Conservation (phyloP, 2,113 vertebrate genomes). For the Chiloscyllium plagiosum region DNA sequence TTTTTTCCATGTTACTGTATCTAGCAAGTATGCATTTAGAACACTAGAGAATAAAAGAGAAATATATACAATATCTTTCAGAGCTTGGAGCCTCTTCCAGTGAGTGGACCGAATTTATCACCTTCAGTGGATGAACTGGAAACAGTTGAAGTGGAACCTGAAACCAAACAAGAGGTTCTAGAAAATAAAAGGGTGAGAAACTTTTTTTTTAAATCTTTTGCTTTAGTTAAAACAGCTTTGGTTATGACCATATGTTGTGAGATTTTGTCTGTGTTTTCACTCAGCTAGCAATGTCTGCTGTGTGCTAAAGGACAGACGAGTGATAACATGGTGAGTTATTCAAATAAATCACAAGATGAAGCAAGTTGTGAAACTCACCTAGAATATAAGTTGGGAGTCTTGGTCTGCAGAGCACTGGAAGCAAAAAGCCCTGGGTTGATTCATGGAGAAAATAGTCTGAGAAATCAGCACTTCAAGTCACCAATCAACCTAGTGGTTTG, state of each 20-base stretch:
- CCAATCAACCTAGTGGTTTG: no score
- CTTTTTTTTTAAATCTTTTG: background rate
- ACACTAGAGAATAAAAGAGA: background rate
- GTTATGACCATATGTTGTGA: background rate
- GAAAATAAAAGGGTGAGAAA: constrained; percentile 88
- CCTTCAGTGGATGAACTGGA: constrained; percentile 73
- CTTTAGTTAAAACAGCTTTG: background rate
- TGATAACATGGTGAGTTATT: background rate
- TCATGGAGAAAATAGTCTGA: no score
- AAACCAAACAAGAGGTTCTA: constrained; percentile 82
- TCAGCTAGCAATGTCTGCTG: background rate
- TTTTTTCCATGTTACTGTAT: background rate
- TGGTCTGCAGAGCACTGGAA: background rate
- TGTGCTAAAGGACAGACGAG: background rate
- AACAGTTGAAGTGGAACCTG: constrained; percentile 71
- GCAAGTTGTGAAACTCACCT: background rate
- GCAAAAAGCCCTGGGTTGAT: background rate
- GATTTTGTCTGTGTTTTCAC: background rate
- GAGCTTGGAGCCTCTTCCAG: constrained; percentile 86
- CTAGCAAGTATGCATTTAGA: background rate
- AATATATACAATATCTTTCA: constrained; percentile 43
- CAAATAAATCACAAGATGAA: background rate
- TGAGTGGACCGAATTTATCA: constrained; percentile 72
- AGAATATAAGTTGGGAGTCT: background rate
- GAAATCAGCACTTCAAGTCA: no score